Evolutionary conservation across 2,888 invertebrate genomes (phyloP), one percentile per base, ranked within the genome.

Genomic region (Petrolisthes manimaculis): DNA sequence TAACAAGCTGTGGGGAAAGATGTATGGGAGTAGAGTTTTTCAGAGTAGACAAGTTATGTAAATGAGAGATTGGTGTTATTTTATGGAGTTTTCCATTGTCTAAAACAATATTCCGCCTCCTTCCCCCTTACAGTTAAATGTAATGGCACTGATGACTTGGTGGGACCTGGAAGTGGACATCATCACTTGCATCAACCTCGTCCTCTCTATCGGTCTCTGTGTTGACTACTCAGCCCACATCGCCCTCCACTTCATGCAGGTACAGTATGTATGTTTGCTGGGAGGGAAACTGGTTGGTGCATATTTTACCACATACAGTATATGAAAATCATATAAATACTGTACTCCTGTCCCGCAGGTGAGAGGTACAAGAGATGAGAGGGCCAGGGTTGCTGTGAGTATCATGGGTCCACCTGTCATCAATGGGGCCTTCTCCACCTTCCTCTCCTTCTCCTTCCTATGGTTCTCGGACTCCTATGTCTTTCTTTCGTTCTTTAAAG

Each of bases 361-460:
- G 37, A 86, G 86, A 12, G 89, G 87, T 4, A 56, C 86, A 12
- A 71, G 91, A 12, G 51, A 88, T 92, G 93, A 93, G 90, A 93
- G 96, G 91, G 94, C 95, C 0, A 93, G 95, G 75, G 94, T 94
- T 91, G 95, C 96, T 0, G 94, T 97, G 0, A 94, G 95, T 0
- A 95, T 95, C 81, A 96, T 97, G 88, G 96, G 96, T 5, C 92
- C 92, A 24, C 92, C 93, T 6, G 93, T 93, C 53, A 79, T 93
- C 85, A 92, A 92, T 88, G 93, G 93, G 14, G 93, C 92, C 14
- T 92, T 93, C 90, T 92, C 92, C 86, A 93, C 93, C 51, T 93
- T 93, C 91, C 91, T 93, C 51, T 93, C 93, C 21, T 92, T 93
- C 86, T 84, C 93, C 56, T 91, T 92, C 51, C 91, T 93, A 54